phyloP scores from a whole-genome alignment of 2,113 vertebrate genomes.

The Ondatra zibethicus region DNA sequence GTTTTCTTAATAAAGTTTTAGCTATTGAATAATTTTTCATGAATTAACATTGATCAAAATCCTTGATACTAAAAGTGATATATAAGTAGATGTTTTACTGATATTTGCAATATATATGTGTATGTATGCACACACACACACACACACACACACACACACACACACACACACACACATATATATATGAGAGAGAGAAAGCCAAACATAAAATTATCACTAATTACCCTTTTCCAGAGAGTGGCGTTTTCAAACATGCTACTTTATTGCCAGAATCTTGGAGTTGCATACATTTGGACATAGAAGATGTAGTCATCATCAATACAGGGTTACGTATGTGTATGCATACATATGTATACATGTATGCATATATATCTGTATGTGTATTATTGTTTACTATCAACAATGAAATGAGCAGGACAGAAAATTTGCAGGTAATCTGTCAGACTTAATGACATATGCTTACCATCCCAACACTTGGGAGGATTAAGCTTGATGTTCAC shows the following conservation, averaged over 20 bases:
- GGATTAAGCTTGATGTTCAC: neutral
- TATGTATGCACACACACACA: neutral
- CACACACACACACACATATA: too few species aligned
- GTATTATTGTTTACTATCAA: conserved; percentile 4
- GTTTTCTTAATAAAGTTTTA: neutral
- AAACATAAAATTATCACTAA: neutral
- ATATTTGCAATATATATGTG: neutral
- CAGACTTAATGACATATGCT: neutral
- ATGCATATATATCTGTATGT: neutral
- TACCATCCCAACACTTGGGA: neutral
- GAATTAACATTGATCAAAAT: neutral
- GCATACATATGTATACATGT: fast-evolving
- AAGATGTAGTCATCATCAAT: neutral
- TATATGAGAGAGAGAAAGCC: too few species aligned
- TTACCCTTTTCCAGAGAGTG: neutral
- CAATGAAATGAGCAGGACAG: neutral
- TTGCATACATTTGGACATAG: conserved; percentile 20
- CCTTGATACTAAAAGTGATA: neutral
- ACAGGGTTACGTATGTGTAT: neutral
- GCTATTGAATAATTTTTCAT: neutral
- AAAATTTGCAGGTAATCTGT: neutral
- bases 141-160: neutral
- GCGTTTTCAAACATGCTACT: neutral
- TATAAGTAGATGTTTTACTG: neutral
- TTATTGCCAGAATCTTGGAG: neutral